Conservation (phyloP, 2,113 vertebrate species). For the Python bivittatus region DNA sequence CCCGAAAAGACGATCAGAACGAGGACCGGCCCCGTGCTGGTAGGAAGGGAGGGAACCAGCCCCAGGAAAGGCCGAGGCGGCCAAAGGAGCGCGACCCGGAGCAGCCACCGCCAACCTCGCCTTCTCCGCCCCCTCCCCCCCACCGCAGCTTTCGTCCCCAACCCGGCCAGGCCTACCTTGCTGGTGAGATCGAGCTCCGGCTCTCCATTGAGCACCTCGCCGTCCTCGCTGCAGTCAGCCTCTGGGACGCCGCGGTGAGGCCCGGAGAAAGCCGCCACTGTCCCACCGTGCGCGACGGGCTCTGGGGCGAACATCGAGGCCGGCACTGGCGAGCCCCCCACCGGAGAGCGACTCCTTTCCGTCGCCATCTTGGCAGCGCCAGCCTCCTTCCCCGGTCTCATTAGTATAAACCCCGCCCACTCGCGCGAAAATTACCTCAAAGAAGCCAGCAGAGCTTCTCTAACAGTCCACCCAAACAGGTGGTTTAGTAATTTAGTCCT, state of each 20-base stretch:
- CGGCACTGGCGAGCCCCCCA: constrained; percentile 82
- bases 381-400: constrained; percentile 37
- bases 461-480: background rate
- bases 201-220: constrained; percentile 83
- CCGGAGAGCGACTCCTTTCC: constrained; percentile 77
- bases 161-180: constrained; percentile 83
- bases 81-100: background rate
- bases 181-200: constrained; percentile 87
- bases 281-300: constrained; percentile 66
- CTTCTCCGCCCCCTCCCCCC: background rate
- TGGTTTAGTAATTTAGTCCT: constrained; percentile 12
- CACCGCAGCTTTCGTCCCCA: background rate
- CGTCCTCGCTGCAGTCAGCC: constrained; percentile 75
- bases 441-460: background rate
- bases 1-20: background rate
- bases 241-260: constrained; percentile 74
- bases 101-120: background rate
- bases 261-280: constrained; percentile 76
- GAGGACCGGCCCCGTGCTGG: background rate
- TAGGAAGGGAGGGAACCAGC: background rate
- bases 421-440: background rate
- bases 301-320: constrained; percentile 91
- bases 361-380: constrained; percentile 75
- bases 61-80: background rate
- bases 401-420: constrained; percentile 17